These are phyloP conservation scores for Lagodon rhomboides DNA, from an alignment of 2,797 vertebrate species.

Conservation along the genomic window DNA sequence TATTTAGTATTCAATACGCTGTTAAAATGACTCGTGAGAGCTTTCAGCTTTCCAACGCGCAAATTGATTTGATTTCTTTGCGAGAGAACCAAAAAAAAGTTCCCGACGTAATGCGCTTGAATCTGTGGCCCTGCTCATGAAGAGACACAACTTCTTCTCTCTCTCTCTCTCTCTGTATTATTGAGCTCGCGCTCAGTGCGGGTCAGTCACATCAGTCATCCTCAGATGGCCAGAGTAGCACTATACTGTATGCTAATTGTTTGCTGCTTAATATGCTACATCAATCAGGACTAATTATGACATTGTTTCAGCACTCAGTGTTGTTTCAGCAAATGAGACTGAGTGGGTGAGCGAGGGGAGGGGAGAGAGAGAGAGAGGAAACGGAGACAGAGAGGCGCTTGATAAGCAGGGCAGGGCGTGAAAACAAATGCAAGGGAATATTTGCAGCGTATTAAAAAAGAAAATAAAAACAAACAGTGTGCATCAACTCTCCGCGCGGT, in stretches of 20 bases:
- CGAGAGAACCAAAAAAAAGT: slow-evolving; percentile 75
- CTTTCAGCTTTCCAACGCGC: slow-evolving; percentile 77
- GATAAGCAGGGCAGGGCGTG: slow-evolving; percentile 36
- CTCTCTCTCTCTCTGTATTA: slow-evolving; percentile 31
- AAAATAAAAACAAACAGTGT: not conserved
- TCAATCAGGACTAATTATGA: slow-evolving; percentile 95
- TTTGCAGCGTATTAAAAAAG: slow-evolving; percentile 9
- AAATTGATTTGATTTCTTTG: slow-evolving; percentile 84
- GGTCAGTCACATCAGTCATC: slow-evolving; percentile 78
- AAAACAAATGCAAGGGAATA: slow-evolving; percentile 33
- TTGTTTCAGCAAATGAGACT: slow-evolving; percentile 68
- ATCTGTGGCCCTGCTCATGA: slow-evolving; percentile 26
- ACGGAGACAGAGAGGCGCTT: slow-evolving; percentile 40
- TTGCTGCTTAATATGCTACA: slow-evolving; percentile 90
- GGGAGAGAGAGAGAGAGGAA: slow-evolving; percentile 23
- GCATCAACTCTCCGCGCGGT: slow-evolving; percentile 2
- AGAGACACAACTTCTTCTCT: slow-evolving; percentile 13
- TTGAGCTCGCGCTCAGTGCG: slow-evolving; percentile 48
- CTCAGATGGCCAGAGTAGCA: slow-evolving; percentile 76
- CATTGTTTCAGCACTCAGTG: slow-evolving; percentile 76
- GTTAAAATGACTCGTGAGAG: slow-evolving; percentile 51
- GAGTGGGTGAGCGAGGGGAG: slow-evolving; percentile 47
- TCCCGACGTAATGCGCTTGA: slow-evolving; percentile 65
- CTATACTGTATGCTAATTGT: slow-evolving; percentile 88
- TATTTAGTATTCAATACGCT: slow-evolving; percentile 42